Percentiles rank a stretch among this genome's conserved stretches.
Conservation (phyloP, 30 jellyfish, hydroid and myxozoan species). For the Rhopilema esculentum region DNA sequence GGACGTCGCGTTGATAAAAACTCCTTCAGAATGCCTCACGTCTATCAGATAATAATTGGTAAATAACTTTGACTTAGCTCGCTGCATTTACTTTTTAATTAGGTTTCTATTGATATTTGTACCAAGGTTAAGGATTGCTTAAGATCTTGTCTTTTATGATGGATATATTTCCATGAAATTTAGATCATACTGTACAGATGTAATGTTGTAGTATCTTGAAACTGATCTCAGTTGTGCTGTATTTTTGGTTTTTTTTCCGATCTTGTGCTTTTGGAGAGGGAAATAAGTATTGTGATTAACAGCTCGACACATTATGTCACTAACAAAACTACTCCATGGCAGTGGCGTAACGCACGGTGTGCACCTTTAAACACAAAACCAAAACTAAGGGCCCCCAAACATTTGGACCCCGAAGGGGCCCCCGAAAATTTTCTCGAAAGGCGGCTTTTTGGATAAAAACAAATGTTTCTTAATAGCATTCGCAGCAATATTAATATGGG, state of each 20-base stretch:
- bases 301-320: too few species aligned
- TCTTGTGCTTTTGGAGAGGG: neutral
- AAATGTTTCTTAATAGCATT: too few species aligned
- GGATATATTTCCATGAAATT: constrained; percentile 61
- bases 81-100: neutral
- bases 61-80: neutral
- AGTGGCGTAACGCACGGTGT: too few species aligned
- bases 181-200: constrained; percentile 55
- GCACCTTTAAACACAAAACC: too few species aligned
- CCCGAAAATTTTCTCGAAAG: too few species aligned
- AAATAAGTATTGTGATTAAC: too few species aligned
- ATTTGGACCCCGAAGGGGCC: too few species aligned
- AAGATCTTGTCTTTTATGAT: constrained; percentile 19
- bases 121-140: constrained; percentile 10
- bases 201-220: constrained; percentile 24
- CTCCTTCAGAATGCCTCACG: neutral
- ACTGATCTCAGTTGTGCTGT: constrained; percentile 1
- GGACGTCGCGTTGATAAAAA: neutral
- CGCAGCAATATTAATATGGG: too few species aligned
- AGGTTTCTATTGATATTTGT: constrained; percentile 41
- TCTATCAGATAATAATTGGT: neutral
- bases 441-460: too few species aligned
- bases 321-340: too few species aligned
- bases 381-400: too few species aligned
- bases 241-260: neutral